Percentiles rank a stretch among this genome's conserved stretches.
These are phyloP conservation scores for Pygocentrus nattereri DNA, from an alignment of 2,797 vertebrate species.

Conservation along the genomic window DNA sequence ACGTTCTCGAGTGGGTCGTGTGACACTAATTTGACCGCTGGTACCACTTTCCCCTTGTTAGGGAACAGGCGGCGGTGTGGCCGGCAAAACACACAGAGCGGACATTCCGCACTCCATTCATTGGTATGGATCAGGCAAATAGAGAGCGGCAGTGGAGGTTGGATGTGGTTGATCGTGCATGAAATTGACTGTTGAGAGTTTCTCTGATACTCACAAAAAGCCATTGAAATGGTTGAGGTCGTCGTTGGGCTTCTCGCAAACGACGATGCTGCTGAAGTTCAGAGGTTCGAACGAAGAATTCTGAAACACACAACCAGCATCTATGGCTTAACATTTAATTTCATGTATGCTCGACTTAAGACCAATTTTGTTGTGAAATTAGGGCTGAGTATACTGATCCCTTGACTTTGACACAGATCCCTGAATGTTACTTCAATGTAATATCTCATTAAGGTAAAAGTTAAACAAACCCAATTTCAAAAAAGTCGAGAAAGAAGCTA, in stretches of 20 bases:
- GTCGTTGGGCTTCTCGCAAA: slow-evolving; percentile 91
- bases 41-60: slow-evolving; percentile 30
- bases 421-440: not conserved
- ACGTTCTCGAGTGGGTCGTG: not conserved
- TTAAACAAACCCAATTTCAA: too few relatives aligned
- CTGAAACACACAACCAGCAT: slow-evolving; percentile 69
- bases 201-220: slow-evolving; percentile 87
- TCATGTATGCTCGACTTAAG: not conserved
- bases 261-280: slow-evolving; percentile 80
- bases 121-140: slow-evolving; percentile 51
- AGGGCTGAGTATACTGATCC: too few relatives aligned
- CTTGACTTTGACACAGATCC: too few relatives aligned
- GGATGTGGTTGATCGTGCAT: slow-evolving; percentile 45
- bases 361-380: too few relatives aligned
- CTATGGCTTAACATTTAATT: not conserved
- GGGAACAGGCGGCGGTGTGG: not conserved
- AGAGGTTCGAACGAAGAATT: slow-evolving; percentile 82
- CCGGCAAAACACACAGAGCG: slow-evolving; percentile 13
- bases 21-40: not conserved
- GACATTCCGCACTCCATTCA: slow-evolving; percentile 14
- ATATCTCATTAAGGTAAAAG: too few relatives aligned
- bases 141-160: slow-evolving; percentile 36
- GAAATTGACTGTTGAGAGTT: slow-evolving; percentile 44
- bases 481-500: too few relatives aligned
- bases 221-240: slow-evolving; percentile 93